Conservation (phyloP, 2,113 vertebrate genomes). For the Crypturellus undulatus region DNA sequence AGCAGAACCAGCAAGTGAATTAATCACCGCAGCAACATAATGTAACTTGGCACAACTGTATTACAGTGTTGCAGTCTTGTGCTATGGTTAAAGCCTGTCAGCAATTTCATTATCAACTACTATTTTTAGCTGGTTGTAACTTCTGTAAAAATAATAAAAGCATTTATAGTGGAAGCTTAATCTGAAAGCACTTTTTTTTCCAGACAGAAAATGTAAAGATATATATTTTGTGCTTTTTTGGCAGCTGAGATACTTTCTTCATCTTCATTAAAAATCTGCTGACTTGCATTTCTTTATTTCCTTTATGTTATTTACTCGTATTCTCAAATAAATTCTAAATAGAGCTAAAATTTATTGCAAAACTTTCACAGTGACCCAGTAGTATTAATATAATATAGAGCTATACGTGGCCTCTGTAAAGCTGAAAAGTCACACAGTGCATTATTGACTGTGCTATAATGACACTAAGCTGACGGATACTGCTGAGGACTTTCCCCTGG, state of each 20-base stretch:
- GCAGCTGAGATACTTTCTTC: not conserved
- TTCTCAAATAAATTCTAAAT: conserved; percentile 20
- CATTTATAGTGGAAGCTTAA: conserved; percentile 15
- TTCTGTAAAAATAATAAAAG: conserved; percentile 41
- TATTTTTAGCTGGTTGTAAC: conserved; percentile 38
- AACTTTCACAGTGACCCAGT: not conserved
- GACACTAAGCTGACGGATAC: not conserved
- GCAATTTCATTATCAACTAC: conserved; percentile 48
- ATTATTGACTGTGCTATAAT: not conserved
- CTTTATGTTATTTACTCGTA: conserved; percentile 20
- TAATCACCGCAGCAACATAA: conserved; percentile 41
- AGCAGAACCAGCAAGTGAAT: conserved; percentile 34
- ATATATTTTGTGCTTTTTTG: not conserved
- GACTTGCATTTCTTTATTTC: not conserved
- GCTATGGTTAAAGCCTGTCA: conserved; percentile 38
- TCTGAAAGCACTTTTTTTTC: not conserved
- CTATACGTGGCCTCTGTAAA: not conserved
- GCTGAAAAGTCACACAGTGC: not conserved
- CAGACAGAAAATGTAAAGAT: not conserved
- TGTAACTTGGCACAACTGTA: conserved; percentile 4
- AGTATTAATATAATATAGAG: not conserved
- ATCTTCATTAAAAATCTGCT: conserved; percentile 40
- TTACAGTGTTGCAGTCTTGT: not conserved
- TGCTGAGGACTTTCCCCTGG: not conserved
- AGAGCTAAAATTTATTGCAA: not conserved